phyloP scores from a whole-genome alignment of 2,888 invertebrate genomes.

The Andrena haemorrhoa region DNA sequence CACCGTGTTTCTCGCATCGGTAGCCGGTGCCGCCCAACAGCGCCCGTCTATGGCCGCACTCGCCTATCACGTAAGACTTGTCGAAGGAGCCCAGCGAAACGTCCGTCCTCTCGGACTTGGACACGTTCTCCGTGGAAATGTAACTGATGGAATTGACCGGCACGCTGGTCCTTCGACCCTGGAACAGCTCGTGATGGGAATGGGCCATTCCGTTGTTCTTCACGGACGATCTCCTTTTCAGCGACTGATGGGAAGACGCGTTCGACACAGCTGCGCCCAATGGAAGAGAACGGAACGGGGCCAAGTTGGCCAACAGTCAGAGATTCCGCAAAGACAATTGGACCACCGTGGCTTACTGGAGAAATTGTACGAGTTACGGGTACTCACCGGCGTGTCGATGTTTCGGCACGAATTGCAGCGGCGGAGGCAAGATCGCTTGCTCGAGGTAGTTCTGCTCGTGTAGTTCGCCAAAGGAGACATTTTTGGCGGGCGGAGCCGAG shows the following conservation, averaged over 20 bases:
- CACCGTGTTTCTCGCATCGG: slow-evolving; percentile 83
- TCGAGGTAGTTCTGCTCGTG: slow-evolving; percentile 80
- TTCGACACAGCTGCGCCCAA: slow-evolving; percentile 32
- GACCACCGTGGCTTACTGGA: too few species aligned
- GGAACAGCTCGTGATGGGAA: slow-evolving; percentile 82
- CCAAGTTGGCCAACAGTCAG: background rate
- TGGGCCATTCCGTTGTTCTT: slow-evolving; percentile 81
- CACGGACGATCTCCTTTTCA: slow-evolving; percentile 80
- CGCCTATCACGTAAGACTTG: slow-evolving; percentile 79
- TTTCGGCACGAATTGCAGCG: slow-evolving; percentile 82
- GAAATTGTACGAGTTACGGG: too few species aligned
- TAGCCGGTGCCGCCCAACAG: slow-evolving; percentile 77
- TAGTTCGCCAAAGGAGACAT: slow-evolving; percentile 83
- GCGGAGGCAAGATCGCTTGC: slow-evolving; percentile 81
- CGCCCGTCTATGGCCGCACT: slow-evolving; percentile 79
- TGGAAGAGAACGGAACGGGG: background rate
- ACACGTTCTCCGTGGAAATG: slow-evolving; percentile 82
- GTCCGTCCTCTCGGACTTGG: slow-evolving; percentile 73
- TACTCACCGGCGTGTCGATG: slow-evolving; percentile 80
- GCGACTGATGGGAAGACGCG: slow-evolving; percentile 67
- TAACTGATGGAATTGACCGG: slow-evolving; percentile 82
- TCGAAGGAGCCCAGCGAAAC: slow-evolving; percentile 76
- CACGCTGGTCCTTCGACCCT: slow-evolving; percentile 81
- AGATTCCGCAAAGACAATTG: too few species aligned
- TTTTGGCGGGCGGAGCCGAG: slow-evolving; percentile 81